These are phyloP conservation scores for Pollenia griseotomentosa DNA, from an alignment of 2,888 invertebrate species.

Conservation along the genomic window DNA sequence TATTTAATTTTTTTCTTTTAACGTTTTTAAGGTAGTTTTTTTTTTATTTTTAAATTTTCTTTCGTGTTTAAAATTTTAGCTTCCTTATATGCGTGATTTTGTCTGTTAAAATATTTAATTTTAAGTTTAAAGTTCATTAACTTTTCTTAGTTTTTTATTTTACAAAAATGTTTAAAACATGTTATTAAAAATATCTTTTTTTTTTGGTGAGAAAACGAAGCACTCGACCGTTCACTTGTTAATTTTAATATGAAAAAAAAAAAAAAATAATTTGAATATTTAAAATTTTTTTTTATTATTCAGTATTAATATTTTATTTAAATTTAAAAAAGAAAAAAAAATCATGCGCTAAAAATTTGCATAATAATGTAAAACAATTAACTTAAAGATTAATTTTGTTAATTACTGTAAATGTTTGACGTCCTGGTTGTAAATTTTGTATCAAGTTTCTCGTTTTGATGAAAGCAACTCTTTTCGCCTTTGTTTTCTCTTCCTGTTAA, in stretches of 20 bases:
- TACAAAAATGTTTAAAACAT: constrained; percentile 29
- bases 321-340: constrained; percentile 1
- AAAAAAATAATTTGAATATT: constrained; percentile 24
- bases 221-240: constrained; percentile 56
- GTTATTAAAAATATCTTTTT: constrained; percentile 24
- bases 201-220: constrained; percentile 22
- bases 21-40: background rate
- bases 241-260: constrained; percentile 25
- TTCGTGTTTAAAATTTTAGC: constrained; percentile 21
- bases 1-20: background rate
- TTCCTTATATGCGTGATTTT: constrained; percentile 51
- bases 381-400: background rate
- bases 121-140: constrained; percentile 70
- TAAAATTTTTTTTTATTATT: background rate
- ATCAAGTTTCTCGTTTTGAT: too few relatives aligned
- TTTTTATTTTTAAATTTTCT: constrained; percentile 7
- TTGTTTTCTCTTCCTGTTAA: background rate
- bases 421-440: background rate
- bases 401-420: background rate
- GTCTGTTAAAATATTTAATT: constrained; percentile 25
- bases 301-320: constrained; percentile 1
- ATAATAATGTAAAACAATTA: background rate
- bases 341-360: background rate
- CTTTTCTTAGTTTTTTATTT: constrained; percentile 34
- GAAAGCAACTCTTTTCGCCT: too few relatives aligned